Conservation (phyloP, 1,140 invertebrate species). For the Adelges cooleyi region DNA sequence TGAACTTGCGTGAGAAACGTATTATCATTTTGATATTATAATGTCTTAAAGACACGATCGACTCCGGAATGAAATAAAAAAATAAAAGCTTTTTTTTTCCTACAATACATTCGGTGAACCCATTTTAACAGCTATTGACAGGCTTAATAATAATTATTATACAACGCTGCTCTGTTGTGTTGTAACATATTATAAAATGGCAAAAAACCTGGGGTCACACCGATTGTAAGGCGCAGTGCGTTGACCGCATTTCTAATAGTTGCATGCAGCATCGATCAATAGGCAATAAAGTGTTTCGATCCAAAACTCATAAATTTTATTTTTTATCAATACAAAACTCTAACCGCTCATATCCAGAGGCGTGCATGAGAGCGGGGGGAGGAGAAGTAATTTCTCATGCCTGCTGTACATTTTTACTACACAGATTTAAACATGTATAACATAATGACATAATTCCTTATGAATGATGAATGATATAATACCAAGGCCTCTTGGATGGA, state of each 20-base stretch:
- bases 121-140: conserved; percentile 1
- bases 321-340: too few species aligned
- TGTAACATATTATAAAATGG: conserved; percentile 12
- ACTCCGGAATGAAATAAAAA: not conserved
- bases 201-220: not conserved
- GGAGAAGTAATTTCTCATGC: too few species aligned
- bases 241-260: conserved; percentile 18
- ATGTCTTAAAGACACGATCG: not conserved
- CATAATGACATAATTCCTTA: too few species aligned
- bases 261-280: not conserved
- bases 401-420: too few species aligned
- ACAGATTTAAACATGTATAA: too few species aligned
- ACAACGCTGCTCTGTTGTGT: not conserved
- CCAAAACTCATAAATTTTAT: too few species aligned
- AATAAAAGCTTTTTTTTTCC: conserved; percentile 6
- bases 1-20: not conserved
- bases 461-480: too few species aligned
- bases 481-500: too few species aligned
- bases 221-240: not conserved
- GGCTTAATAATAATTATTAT: conserved; percentile 6
- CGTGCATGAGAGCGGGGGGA: too few species aligned
- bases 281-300: too few species aligned
- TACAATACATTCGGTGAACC: not conserved
- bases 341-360: too few species aligned
- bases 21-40: not conserved